Conservation (phyloP, 2,113 vertebrate species). For the Cathartes aura region DNA sequence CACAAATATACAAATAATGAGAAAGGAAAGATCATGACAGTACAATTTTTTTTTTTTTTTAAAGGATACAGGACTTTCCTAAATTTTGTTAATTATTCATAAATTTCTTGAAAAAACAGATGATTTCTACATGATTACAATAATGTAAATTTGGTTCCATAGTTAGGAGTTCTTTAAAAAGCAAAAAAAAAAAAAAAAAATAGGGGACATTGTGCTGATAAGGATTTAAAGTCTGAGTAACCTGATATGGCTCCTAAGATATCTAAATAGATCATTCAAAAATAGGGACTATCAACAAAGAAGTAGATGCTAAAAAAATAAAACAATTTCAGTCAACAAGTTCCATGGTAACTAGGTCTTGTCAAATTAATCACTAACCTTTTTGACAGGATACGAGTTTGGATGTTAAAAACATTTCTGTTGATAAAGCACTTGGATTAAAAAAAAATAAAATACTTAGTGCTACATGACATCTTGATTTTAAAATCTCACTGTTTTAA, state of each 20-base stretch:
- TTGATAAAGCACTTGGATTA: not conserved
- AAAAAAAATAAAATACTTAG: not conserved
- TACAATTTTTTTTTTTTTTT: not conserved
- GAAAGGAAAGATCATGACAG: not conserved
- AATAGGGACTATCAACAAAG: not conserved
- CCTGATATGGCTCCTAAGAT: not conserved
- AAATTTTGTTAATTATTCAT: not conserved
- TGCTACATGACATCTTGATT: not conserved
- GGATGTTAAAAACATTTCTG: not conserved
- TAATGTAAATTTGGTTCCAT: not conserved
- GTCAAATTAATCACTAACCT: not conserved
- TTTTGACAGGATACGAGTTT: not conserved
- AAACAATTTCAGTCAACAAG: not conserved
- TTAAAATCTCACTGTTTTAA: not conserved
- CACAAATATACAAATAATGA: not conserved
- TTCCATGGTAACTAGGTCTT: not conserved
- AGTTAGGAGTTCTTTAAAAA: not conserved
- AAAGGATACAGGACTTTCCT: not conserved
- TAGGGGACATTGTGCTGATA: not conserved
- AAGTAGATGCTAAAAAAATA: not conserved
- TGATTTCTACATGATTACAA: not conserved
- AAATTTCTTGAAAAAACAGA: not conserved
- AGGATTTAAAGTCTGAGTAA: not conserved
- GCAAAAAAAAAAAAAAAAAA: not conserved
- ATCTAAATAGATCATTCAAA: not conserved